Percentiles rank a stretch among this genome's conserved stretches.
phyloP scores from a whole-genome alignment of 1,140 invertebrate species.

The Gryon sp. region DNA sequence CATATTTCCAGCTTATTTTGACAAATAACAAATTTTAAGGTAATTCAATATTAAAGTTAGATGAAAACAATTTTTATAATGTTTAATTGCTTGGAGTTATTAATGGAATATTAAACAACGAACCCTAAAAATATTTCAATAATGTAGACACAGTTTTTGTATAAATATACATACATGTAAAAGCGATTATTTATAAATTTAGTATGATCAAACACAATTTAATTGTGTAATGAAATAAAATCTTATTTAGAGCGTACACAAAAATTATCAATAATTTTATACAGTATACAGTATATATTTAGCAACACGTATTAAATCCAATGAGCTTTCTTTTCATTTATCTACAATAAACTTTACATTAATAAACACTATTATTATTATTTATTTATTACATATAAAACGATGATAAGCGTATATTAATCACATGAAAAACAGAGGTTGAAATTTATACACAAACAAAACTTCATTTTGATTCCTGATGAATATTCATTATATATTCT shows the following conservation, averaged over 20 bases:
- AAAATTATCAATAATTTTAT: slow-evolving; percentile 11
- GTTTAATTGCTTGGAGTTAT: too few relatives aligned
- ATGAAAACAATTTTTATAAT: too few relatives aligned
- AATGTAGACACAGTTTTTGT: too few relatives aligned
- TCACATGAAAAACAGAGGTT: slow-evolving; percentile 12
- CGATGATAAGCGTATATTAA: background rate
- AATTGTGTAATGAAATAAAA: slow-evolving; percentile 10
- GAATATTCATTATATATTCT: slow-evolving; percentile 45
- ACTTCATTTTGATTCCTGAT: slow-evolving; percentile 37
- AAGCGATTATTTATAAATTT: too few relatives aligned
- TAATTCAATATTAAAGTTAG: too few relatives aligned
- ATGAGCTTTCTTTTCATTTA: too few relatives aligned
- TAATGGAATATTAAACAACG: too few relatives aligned
- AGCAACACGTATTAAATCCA: too few relatives aligned
- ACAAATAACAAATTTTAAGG: too few relatives aligned
- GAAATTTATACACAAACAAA: slow-evolving; percentile 12
- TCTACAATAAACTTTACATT: too few relatives aligned
- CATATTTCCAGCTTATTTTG: too few relatives aligned
- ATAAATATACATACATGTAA: too few relatives aligned
- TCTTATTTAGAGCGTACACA: slow-evolving; percentile 5
- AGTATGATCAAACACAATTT: slow-evolving; percentile 7
- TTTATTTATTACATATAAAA: background rate
- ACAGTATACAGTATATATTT: background rate
- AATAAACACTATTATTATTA: background rate
- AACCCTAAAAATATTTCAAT: background rate